A percentile compares a stretch with the other conserved stretches of the same genome.
Evolutionary conservation across 92 coral and sea anemone genomes (phyloP).

Genomic region (Umimayanthus chanpuru): DNA sequence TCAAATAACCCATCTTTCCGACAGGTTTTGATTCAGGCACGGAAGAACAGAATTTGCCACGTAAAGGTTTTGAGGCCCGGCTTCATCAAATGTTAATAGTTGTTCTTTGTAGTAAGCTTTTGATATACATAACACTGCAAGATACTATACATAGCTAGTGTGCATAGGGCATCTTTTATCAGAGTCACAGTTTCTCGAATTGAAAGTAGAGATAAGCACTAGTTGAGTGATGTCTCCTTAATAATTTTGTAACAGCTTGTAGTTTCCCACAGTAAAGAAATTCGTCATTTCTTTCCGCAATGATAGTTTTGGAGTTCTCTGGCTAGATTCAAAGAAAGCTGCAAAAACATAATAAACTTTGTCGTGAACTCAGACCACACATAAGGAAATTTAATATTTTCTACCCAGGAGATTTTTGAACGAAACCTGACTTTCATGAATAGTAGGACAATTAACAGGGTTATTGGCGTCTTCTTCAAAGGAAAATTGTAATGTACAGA

Average conservation of each 20-base stretch:
- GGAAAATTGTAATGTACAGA: slow-evolving; percentile 34
- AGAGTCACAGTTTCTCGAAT: slow-evolving; percentile 28
- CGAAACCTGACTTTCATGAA: slow-evolving; percentile 52
- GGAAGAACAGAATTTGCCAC: slow-evolving; percentile 17
- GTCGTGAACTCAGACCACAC: slow-evolving; percentile 28
- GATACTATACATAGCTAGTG: neutral
- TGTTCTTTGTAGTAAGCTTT: slow-evolving; percentile 13
- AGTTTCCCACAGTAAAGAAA: slow-evolving; percentile 32
- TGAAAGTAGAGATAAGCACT: slow-evolving; percentile 37
- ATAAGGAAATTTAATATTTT: slow-evolving; percentile 43
- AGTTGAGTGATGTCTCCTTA: slow-evolving; percentile 45
- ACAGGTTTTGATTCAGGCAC: slow-evolving; percentile 23
- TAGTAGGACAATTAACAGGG: slow-evolving; percentile 37
- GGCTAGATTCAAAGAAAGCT: slow-evolving; percentile 9
- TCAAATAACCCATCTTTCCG: slow-evolving; percentile 28
- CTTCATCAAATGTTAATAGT: neutral
- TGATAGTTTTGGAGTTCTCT: slow-evolving; percentile 21
- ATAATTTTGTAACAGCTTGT: slow-evolving; percentile 39
- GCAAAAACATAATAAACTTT: slow-evolving; percentile 21
- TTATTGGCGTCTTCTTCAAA: slow-evolving; percentile 41
- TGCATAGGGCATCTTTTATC: slow-evolving; percentile 24
- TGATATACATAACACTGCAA: neutral
- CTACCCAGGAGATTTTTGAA: slow-evolving; percentile 42
- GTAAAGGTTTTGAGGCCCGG: neutral
- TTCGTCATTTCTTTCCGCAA: neutral